Conservation (phyloP, 2,888 invertebrate species). For the Thereva nobilitata region DNA sequence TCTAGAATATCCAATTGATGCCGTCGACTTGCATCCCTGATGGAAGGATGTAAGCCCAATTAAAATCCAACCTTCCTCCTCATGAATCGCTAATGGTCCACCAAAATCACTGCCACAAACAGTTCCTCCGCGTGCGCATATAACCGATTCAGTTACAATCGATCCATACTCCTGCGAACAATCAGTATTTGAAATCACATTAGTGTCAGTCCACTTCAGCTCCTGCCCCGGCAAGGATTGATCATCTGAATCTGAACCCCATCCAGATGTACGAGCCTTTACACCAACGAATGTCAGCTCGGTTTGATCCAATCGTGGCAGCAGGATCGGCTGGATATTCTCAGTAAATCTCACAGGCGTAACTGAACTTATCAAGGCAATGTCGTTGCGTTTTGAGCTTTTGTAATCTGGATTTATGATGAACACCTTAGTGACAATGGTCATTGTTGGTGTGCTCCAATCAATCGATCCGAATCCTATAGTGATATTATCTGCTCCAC, state of each 20-base stretch:
- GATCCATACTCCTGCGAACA: constrained; percentile 23
- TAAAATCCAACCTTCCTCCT: constrained; percentile 30
- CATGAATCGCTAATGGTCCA: constrained; percentile 27
- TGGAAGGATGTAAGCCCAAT: constrained; percentile 32
- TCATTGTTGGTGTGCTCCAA: constrained; percentile 10
- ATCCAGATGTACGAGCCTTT: constrained; percentile 24
- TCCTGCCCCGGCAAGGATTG: background rate
- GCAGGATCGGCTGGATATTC: constrained; percentile 12
- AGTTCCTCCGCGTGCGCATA: constrained; percentile 28
- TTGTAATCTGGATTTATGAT: constrained; percentile 12
- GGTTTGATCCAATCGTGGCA: constrained; percentile 29
- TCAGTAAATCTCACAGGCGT: background rate
- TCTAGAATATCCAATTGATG: constrained; percentile 31
- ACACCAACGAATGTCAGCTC: constrained; percentile 35
- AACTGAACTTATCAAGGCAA: constrained; percentile 19
- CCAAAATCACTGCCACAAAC: constrained; percentile 35
- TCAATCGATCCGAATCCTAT: constrained; percentile 27
- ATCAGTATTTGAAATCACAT: constrained; percentile 24
- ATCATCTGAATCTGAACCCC: constrained; percentile 17
- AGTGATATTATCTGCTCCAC: constrained; percentile 10
- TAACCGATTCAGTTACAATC: constrained; percentile 6
- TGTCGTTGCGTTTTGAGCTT: constrained; percentile 10
- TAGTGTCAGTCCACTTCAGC: constrained; percentile 24
- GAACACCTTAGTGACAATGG: background rate
- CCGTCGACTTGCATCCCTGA: constrained; percentile 22